Percentiles rank a stretch among this genome's conserved stretches.
Evolutionary conservation across 2,113 vertebrate genomes (phyloP).

Genomic region (Galbula dea): DNA sequence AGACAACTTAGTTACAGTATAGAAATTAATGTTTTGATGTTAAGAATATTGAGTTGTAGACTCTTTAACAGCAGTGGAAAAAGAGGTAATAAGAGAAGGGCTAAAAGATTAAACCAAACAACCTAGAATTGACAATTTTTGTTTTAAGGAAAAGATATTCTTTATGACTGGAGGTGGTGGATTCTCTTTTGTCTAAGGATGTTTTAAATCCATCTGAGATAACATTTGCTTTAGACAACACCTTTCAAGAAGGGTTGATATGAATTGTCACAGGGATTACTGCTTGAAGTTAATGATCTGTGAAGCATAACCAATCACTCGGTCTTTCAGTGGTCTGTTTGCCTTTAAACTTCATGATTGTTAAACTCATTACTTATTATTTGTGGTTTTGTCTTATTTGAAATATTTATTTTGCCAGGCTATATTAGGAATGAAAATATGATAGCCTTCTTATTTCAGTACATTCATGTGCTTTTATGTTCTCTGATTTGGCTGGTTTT

Average conservation of each 20-base stretch:
- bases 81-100: not conserved
- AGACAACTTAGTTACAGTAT: not conserved
- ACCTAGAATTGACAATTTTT: too few species aligned
- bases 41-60: not conserved
- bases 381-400: fast-evolving
- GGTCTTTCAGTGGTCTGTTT: not conserved
- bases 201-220: not conserved
- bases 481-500: not conserved
- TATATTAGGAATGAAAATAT: not conserved
- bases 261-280: not conserved
- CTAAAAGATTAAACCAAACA: not conserved
- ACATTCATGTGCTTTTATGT: not conserved
- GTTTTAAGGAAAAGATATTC: not conserved
- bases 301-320: fast-evolving
- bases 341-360: not conserved
- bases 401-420: not conserved
- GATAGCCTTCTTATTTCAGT: not conserved
- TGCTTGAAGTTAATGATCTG: not conserved
- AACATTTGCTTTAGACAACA: not conserved
- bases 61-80: not conserved
- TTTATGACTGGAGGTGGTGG: not conserved
- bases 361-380: not conserved
- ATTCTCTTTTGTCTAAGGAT: not conserved
- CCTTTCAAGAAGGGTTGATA: not conserved
- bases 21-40: not conserved